phyloP scores from a whole-genome alignment of 2,113 vertebrate genomes.

The Pedetes capensis region DNA sequence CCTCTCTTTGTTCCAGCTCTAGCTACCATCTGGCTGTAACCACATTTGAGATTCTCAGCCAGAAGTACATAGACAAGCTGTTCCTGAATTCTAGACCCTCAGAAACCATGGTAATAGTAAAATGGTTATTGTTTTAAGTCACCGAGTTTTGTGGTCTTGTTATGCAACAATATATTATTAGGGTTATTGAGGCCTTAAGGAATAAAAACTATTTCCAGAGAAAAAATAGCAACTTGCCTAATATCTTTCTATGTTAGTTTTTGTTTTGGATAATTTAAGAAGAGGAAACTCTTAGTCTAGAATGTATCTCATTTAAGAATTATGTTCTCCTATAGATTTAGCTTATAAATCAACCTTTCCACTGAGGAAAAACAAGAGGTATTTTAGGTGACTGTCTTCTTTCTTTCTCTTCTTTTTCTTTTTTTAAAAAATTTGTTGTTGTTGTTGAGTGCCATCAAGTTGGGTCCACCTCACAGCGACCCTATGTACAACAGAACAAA shows the following conservation, averaged over 20 bases:
- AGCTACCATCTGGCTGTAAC: neutral
- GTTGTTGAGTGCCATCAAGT: too few relatives aligned
- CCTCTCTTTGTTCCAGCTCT: neutral
- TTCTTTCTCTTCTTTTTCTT: neutral
- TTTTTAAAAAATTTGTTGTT: too few relatives aligned
- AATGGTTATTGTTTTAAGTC: neutral
- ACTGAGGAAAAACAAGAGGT: neutral
- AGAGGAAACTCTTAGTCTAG: neutral
- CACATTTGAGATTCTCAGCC: neutral
- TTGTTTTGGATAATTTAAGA: constrained; percentile 29
- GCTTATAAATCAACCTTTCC: neutral
- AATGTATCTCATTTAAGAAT: neutral
- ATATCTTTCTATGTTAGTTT: neutral
- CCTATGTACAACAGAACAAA: too few relatives aligned
- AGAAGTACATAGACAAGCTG: neutral
- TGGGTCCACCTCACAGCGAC: too few relatives aligned
- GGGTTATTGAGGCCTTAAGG: neutral
- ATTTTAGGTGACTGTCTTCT: neutral
- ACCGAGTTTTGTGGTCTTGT: neutral
- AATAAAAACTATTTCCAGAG: neutral
- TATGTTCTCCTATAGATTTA: neutral
- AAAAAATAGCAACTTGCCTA: neutral
- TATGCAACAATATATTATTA: neutral
- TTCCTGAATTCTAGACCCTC: constrained; percentile 6
- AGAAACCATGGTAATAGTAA: neutral